Evolutionary conservation across 2,888 invertebrate genomes (phyloP).

Genomic region (Diaphora mendica): DNA sequence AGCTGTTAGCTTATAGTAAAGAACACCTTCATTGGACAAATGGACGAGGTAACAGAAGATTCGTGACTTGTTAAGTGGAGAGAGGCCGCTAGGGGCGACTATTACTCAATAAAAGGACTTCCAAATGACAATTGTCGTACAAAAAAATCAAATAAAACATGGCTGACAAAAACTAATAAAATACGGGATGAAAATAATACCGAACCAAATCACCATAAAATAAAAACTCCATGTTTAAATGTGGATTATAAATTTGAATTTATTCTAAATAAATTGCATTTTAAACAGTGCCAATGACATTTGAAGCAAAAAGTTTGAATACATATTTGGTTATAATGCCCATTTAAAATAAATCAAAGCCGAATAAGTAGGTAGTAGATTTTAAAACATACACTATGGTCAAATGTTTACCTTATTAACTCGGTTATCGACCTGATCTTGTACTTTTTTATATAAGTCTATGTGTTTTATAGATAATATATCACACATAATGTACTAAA

Average conservation of each 20-base stretch:
- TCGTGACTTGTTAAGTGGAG: slow-evolving; percentile 45
- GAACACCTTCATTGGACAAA: slow-evolving; percentile 43
- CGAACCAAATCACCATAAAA: slow-evolving; percentile 7
- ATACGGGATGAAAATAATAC: background rate
- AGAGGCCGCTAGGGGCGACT: slow-evolving; percentile 11
- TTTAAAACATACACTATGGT: slow-evolving; percentile 30
- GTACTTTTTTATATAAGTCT: slow-evolving; percentile 33
- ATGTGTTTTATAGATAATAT: slow-evolving; percentile 44
- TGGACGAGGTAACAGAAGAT: slow-evolving; percentile 32
- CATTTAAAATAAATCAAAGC: slow-evolving; percentile 22
- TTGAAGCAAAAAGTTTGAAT: slow-evolving; percentile 9
- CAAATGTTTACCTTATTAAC: slow-evolving; percentile 33
- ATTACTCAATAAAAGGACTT: slow-evolving; percentile 7
- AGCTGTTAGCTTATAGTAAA: slow-evolving; percentile 16
- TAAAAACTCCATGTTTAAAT: background rate
- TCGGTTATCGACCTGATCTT: slow-evolving; percentile 34
- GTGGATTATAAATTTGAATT: slow-evolving; percentile 8
- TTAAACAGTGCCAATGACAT: slow-evolving; percentile 2
- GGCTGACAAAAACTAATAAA: background rate
- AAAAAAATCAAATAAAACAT: background rate
- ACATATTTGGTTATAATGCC: slow-evolving; percentile 11
- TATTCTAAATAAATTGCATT: slow-evolving; percentile 11
- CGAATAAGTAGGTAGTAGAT: slow-evolving; percentile 23
- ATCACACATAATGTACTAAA: slow-evolving; percentile 46
- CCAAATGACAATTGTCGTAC: background rate